Base-by-base conservation (phyloP, 2,888 invertebrate species). In the Strigamia maritima region DNA sequence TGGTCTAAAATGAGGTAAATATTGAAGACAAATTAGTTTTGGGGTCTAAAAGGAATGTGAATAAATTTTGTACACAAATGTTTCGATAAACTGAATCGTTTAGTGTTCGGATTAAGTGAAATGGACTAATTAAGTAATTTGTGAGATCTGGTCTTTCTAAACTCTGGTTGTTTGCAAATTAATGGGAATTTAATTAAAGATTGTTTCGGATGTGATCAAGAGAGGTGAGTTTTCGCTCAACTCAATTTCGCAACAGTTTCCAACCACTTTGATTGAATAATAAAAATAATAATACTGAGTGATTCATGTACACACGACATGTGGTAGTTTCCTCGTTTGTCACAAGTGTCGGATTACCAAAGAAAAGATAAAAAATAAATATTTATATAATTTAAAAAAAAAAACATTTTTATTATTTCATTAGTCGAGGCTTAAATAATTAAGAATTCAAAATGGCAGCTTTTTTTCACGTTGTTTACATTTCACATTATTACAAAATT, bases 101-200 rank as follows among this genome's bases (percentile, higher is more conserved):
- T 28, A n/a, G 70, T 28, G 70, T 70, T 28, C 28, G 70, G 70
- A 28, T 70, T 54, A 54, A 54, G 54, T 70, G 26, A 70, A 70
- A 70, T 7, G 1, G 28, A 28, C 70, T 70, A 70, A 70, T 70
- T 70, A 70, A 70, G 70, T 70, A 70, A 70, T 70, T 70, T 70
- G 70, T 70, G 70, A 70, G 70, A 70, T 70, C 28, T 70, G 70
- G 70, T 70, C 28, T 70, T 70, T 28, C 26, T 26, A 49, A 49
- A 49, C 49, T 65, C 26, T 24, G 65, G 26, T 35, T 70, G 70
- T 70, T 70, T 70, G 70, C 28, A 70, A 70, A 70, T 70, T 70
- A 70, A 70, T 70, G 70, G 26, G 26, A 70, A 70, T 70, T 70
- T 70, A 70, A 70, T 70, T 70, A 70, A 70, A 70, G 26, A 70